phyloP scores from a whole-genome alignment of 64 coral and sea anemone species.

The Pachyseris speciosa region DNA sequence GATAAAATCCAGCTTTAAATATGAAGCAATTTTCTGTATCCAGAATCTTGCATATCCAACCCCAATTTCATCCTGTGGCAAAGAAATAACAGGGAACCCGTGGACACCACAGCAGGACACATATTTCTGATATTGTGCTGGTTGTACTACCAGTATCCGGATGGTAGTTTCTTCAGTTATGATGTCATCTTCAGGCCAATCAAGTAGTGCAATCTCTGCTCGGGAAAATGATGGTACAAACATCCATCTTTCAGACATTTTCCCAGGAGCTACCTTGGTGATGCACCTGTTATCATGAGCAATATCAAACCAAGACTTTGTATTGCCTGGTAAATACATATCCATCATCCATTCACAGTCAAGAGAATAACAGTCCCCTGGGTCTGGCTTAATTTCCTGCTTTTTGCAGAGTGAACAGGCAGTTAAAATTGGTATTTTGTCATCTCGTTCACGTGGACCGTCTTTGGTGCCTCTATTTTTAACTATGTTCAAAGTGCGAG shows the following conservation, averaged over 20 bases:
- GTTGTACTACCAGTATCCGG: conserved; percentile 26
- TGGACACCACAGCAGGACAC: neutral
- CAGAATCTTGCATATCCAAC: conserved; percentile 15
- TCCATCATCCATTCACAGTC: conserved; percentile 8
- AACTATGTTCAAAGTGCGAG: too few relatives aligned
- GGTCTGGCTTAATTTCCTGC: too few relatives aligned
- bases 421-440: too few relatives aligned
- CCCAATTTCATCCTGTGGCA: conserved; percentile 27
- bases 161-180: neutral
- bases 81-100: neutral
- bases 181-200: conserved; percentile 20
- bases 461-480: too few relatives aligned
- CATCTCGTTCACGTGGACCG: too few relatives aligned
- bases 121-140: conserved; percentile 14
- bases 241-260: conserved; percentile 9
- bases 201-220: conserved; percentile 13
- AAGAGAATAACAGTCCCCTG: too few relatives aligned
- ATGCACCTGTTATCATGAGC: neutral
- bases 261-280: neutral
- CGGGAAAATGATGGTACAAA: conserved; percentile 38
- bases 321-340: neutral
- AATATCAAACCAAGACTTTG: neutral
- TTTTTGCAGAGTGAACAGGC: too few relatives aligned
- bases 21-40: conserved; percentile 40
- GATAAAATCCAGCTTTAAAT: conserved; percentile 2